Evolutionary conservation across 2,888 invertebrate genomes (phyloP), one percentile per base, ranked within the genome.

Genomic region (Trimorus sp.): DNA sequence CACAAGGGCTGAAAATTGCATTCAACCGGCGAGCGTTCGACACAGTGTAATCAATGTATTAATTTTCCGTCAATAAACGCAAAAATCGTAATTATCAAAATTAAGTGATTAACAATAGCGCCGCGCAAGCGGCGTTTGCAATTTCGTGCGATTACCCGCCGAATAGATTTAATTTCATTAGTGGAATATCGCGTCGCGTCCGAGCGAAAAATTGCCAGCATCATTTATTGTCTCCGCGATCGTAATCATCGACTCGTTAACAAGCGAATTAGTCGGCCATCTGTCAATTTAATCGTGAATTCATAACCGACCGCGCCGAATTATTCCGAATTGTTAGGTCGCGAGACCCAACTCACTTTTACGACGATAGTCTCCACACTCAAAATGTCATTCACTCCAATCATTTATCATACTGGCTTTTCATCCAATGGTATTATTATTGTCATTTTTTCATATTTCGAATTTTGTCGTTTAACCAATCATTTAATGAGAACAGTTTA

Each of bases 31-130:
- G 40, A n/a, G 59, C 63, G 15, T 49, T 63, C 16, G 38, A 66
- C 45, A 42, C 49, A 38, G 45, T 58, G 60, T 83, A 85, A 69
- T 71, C 48, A 77, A 11, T 77, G 51, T 66, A 78, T 79, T 79
- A 56, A 71, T 71, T 78, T 60, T 73, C 70, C 58, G 71, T 81
- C 62, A 71, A 66, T 70, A 70, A 42, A 48, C 66, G 42, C 53
- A 68, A 82, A 81, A 83, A 73, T 69, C 74, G 54, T 70, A 82
- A 82, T 83, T 79, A 70, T 56, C 68, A 73, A 38, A 56, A 82
- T 82, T 75, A 74, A 73, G 70, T 84, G 79, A 82, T 83, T 82
- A 79, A 75, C 66, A 68, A 63, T 58, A 48, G 16, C 40, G 51
- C 76, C 45, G 68, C 66, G 11, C 14, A 58, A 76, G 40, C 59